Evolutionary conservation across 64 coral and sea anemone genomes (phyloP).

Genomic region (Actinia tenebrosa): DNA sequence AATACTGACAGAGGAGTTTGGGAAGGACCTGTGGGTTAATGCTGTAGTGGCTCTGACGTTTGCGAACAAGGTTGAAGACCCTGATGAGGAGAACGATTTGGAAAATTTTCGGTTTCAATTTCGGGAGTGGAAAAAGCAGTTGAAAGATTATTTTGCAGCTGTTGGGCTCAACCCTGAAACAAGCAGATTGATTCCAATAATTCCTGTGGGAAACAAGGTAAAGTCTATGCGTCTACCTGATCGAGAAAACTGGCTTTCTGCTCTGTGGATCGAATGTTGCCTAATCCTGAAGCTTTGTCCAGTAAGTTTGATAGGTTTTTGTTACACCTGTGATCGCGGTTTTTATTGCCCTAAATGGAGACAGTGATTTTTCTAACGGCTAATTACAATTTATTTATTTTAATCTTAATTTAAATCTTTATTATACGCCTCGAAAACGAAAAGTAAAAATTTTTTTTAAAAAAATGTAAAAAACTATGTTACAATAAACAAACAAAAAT

Average conservation of each 20-base stretch:
- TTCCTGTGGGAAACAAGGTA: no score
- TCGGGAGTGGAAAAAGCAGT: not conserved
- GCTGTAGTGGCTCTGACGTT: conserved; percentile 32
- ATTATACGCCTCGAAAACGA: no score
- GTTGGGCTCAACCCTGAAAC: not conserved
- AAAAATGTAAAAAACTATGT: no score
- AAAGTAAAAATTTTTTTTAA: no score
- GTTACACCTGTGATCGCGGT: not conserved
- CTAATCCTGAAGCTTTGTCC: no score
- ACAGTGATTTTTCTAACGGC: not conserved
- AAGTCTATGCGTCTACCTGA: no score
- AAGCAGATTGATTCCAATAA: no score
- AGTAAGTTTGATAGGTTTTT: not conserved
- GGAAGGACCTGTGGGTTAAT: not conserved
- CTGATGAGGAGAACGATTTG: not conserved
- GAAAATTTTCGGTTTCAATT: not conserved
- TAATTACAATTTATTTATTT: no score
- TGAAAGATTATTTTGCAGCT: not conserved
- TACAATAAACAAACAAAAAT: no score
- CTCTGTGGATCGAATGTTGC: no score
- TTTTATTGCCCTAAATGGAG: not conserved
- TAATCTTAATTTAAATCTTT: no score
- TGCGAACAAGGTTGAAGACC: conserved; percentile 33
- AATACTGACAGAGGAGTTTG: conserved; percentile 4
- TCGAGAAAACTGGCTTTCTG: no score